phyloP scores from a whole-genome alignment of 1,140 invertebrate species.

The Monochamus saltuarius region DNA sequence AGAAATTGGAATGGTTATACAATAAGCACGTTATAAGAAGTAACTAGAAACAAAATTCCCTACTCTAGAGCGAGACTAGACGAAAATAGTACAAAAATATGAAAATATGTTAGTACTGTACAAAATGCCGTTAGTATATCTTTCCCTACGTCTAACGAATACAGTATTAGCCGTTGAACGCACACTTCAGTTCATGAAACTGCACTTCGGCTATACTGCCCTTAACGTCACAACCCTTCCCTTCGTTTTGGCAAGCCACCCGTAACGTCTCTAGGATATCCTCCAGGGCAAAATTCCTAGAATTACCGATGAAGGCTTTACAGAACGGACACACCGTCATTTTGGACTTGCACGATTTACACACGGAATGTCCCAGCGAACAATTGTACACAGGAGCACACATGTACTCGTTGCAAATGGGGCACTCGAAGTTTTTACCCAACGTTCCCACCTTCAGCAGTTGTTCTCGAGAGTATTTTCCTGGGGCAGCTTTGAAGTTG shows the following conservation, averaged over 20 bases:
- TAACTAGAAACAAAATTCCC: too few species aligned
- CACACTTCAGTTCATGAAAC: conserved; percentile 17
- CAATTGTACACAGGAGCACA: conserved; percentile 18
- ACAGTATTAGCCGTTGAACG: background rate
- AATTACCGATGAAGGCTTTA: conserved; percentile 5
- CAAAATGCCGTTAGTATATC: too few species aligned
- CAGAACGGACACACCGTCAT: conserved; percentile 16
- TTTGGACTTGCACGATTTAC: conserved; percentile 13
- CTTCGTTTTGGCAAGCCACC: conserved; percentile 14
- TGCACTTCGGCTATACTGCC: conserved; percentile 3
- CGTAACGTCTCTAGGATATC: conserved; percentile 13
- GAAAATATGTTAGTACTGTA: too few species aligned
- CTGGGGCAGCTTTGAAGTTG: background rate
- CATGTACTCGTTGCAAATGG: conserved; percentile 23
- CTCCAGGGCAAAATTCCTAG: conserved; percentile 21
- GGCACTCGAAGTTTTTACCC: conserved; percentile 16
- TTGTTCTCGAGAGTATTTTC: background rate
- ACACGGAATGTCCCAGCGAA: conserved; percentile 16
- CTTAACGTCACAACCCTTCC: conserved; percentile 12
- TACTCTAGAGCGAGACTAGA: too few species aligned
- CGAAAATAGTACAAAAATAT: too few species aligned
- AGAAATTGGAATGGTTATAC: too few species aligned
- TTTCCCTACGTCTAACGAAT: too few species aligned
- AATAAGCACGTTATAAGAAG: too few species aligned
- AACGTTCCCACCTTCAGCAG: background rate